phyloP scores from a whole-genome alignment of 2,888 invertebrate genomes.

The Apantesis nais region DNA sequence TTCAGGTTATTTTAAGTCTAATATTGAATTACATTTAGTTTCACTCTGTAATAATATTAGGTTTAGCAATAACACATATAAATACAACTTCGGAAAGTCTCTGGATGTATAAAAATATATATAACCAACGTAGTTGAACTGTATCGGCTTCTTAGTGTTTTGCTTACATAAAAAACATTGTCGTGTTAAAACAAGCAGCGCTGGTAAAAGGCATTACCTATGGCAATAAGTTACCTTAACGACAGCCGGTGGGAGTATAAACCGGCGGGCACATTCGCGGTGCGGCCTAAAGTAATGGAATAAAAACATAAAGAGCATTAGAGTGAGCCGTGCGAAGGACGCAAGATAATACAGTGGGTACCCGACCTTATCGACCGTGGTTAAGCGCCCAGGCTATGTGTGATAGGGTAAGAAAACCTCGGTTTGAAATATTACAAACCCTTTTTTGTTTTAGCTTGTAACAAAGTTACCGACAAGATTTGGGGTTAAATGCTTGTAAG shows the following conservation, averaged over 20 bases:
- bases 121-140: conserved; percentile 20
- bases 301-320: conserved; percentile 77
- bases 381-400: conserved; percentile 50
- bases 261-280: conserved; percentile 54
- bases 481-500: conserved; percentile 29
- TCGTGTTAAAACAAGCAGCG: conserved; percentile 50
- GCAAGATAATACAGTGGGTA: conserved; percentile 55
- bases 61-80: neutral
- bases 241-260: conserved; percentile 57
- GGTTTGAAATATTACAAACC: conserved; percentile 47
- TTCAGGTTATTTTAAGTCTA: neutral
- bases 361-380: conserved; percentile 49
- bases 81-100: neutral
- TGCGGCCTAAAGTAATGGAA: conserved; percentile 71
- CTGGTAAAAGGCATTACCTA: conserved; percentile 53
- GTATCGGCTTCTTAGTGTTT: conserved; percentile 34
- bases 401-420: conserved; percentile 53
- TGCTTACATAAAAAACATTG: conserved; percentile 44
- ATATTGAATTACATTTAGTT: neutral
- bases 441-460: conserved; percentile 39
- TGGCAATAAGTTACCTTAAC: conserved; percentile 63
- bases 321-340: conserved; percentile 56
- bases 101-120: conserved; percentile 12
- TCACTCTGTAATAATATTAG: neutral
- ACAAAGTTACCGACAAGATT: conserved; percentile 42